Percentiles rank a stretch among this genome's conserved stretches.
Evolutionary conservation across 2,888 invertebrate genomes (phyloP).

Genomic region (Lordiphosa andalusiaca): DNA sequence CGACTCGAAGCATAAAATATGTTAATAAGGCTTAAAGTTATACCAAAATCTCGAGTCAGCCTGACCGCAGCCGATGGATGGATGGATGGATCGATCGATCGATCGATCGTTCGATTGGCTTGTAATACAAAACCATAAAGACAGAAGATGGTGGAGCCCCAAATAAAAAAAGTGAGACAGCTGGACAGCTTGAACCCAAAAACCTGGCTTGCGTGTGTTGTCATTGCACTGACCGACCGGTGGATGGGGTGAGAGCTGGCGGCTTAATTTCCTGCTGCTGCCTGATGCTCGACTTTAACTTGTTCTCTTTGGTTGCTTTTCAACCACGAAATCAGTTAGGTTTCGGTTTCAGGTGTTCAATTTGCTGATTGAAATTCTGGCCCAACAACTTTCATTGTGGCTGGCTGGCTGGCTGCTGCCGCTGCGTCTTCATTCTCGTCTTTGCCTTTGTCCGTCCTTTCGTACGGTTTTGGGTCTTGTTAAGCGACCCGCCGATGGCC

Average conservation of each 20-base stretch:
- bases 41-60: constrained; percentile 46
- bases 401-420: constrained; percentile 20
- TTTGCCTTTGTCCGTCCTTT: constrained; percentile 18
- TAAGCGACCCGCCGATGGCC: constrained; percentile 3
- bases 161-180: constrained; percentile 7
- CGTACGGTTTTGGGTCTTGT: constrained; percentile 8
- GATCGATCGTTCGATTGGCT: constrained; percentile 24
- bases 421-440: constrained; percentile 9
- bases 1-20: constrained; percentile 62
- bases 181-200: constrained; percentile 9
- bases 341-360: constrained; percentile 75
- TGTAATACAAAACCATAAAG: constrained; percentile 43
- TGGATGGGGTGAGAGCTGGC: not conserved
- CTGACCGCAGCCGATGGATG: constrained; percentile 1
- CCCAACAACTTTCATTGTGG: constrained; percentile 60
- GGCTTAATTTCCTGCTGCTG: constrained; percentile 65
- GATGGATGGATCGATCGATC: constrained; percentile 11
- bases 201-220: constrained; percentile 13
- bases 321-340: constrained; percentile 70
- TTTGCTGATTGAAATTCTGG: constrained; percentile 74
- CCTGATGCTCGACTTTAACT: constrained; percentile 34
- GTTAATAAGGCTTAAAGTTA: constrained; percentile 71
- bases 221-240: constrained; percentile 15
- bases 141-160: constrained; percentile 17
- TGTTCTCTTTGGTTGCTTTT: constrained; percentile 54